Evolutionary conservation across 2,113 vertebrate species (phyloP).

Genomic region (Physeter macrocephalus): DNA sequence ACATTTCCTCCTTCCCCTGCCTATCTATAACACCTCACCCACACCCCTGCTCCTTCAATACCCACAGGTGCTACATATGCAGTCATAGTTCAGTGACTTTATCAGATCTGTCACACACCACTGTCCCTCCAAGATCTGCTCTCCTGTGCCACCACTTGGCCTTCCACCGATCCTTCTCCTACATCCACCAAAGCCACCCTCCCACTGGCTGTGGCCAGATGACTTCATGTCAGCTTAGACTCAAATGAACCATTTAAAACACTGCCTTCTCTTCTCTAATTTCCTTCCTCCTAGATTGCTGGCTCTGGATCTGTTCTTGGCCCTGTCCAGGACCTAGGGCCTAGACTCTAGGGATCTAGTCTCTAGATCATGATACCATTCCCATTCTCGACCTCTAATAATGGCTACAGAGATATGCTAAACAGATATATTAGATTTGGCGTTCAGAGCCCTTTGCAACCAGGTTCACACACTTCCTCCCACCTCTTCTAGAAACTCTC

Average conservation of each 20-base stretch:
- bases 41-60: neutral
- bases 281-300: neutral
- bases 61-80: neutral
- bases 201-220: neutral
- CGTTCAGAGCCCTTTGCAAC: constrained; percentile 10
- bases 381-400: neutral
- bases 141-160: neutral
- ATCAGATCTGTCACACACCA: neutral
- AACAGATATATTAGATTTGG: neutral
- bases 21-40: neutral
- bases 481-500: neutral
- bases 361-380: neutral
- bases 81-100: neutral
- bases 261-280: neutral
- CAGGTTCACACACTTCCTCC: neutral
- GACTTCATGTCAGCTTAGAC: neutral
- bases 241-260: constrained; percentile 30
- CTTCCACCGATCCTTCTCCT: neutral
- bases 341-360: neutral
- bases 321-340: neutral
- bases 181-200: neutral
- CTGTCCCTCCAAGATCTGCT: neutral
- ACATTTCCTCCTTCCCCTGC: neutral
- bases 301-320: neutral
- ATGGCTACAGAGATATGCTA: neutral